phyloP scores from a whole-genome alignment of 2,888 invertebrate genomes.

The Cerastis rubricosa region DNA sequence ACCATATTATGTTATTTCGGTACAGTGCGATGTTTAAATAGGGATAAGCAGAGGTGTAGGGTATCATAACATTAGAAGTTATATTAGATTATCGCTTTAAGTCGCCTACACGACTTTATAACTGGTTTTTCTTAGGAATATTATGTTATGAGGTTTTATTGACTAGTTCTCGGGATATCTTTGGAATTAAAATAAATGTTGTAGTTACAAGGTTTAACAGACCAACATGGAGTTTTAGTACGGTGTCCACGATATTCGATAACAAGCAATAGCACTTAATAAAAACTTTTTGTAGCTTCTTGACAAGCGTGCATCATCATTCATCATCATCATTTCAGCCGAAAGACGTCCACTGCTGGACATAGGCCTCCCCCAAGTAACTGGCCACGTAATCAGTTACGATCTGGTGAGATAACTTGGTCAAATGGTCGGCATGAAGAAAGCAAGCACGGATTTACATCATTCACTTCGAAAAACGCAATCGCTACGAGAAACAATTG shows the following conservation, averaged over 20 bases:
- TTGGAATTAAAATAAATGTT: background rate
- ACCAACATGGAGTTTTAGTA: constrained; percentile 8
- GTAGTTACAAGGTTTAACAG: constrained; percentile 12
- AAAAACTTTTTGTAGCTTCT: background rate
- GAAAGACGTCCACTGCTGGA: too few species aligned
- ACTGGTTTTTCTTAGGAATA: constrained; percentile 21
- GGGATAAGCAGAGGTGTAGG: constrained; percentile 50
- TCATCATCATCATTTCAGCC: too few species aligned
- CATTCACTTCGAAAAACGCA: too few species aligned
- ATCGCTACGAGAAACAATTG: too few species aligned
- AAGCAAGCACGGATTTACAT: too few species aligned
- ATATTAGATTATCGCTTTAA: constrained; percentile 20
- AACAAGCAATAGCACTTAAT: background rate
- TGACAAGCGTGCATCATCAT: background rate
- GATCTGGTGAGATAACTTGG: background rate
- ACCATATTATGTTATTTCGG: constrained; percentile 66
- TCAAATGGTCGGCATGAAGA: background rate
- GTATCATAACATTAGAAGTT: constrained; percentile 52
- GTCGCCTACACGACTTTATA: constrained; percentile 29
- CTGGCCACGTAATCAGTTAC: background rate
- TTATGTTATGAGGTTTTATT: constrained; percentile 47
- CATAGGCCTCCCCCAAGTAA: too few species aligned
- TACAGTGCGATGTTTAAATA: constrained; percentile 49
- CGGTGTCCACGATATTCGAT: background rate
- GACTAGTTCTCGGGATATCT: background rate